These are phyloP conservation scores for Pimpla rufipes DNA, from an alignment of 2,888 invertebrate species.

Conservation along the genomic window DNA sequence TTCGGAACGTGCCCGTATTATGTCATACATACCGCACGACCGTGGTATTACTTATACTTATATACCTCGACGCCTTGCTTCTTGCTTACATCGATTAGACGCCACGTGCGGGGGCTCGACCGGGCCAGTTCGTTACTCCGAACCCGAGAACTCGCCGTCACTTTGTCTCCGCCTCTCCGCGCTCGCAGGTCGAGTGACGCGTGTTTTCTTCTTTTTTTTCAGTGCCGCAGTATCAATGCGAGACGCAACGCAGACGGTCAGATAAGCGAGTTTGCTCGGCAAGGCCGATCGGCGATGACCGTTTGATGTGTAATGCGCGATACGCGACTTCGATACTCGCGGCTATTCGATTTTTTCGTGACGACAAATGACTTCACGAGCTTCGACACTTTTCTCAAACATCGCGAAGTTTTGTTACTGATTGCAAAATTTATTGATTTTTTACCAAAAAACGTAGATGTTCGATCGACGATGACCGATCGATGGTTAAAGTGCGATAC, in stretches of 20 bases:
- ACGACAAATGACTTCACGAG: no score
- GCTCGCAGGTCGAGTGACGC: no score
- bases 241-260: not conserved
- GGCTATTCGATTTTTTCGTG: no score
- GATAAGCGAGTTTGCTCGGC: no score
- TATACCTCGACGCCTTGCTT: slow-evolving; percentile 58
- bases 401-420: no score
- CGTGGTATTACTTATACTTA: slow-evolving; percentile 25
- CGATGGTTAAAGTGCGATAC: no score
- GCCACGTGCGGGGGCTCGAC: slow-evolving; percentile 39
- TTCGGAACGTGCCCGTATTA: slow-evolving; percentile 77
- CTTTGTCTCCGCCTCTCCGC: not conserved
- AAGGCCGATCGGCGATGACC: no score
- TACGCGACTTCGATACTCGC: not conserved
- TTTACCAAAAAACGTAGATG: no score
- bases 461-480: no score
- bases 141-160: slow-evolving; percentile 34
- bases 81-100: slow-evolving; percentile 79
- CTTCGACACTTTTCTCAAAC: no score
- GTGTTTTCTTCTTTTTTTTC: not conserved
- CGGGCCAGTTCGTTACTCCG: slow-evolving; percentile 53
- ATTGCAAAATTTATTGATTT: no score
- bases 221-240: not conserved
- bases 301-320: not conserved
- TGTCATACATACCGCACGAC: slow-evolving; percentile 70